phyloP scores from a whole-genome alignment of 2,113 vertebrate genomes.

The Clarias magur region DNA sequence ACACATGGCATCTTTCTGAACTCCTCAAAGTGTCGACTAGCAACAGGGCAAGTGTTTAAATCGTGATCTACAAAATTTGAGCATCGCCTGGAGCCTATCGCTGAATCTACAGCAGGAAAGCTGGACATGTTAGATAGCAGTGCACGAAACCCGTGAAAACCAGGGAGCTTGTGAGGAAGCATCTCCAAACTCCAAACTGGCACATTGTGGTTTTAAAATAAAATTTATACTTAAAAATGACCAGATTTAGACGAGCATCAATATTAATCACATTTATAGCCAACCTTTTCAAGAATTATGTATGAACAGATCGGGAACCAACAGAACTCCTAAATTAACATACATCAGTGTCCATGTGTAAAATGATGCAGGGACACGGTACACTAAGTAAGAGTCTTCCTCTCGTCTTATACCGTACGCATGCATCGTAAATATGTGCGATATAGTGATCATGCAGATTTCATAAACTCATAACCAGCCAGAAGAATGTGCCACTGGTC shows the following conservation, averaged over 20 bases:
- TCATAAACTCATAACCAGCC: neutral
- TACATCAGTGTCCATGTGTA: too few species aligned
- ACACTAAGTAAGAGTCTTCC: too few species aligned
- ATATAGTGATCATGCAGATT: neutral
- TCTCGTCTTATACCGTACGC: too few species aligned
- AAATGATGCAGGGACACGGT: too few species aligned
- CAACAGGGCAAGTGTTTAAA: neutral
- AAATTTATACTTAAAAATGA: neutral
- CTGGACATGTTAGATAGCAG: neutral
- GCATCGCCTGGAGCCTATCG: neutral
- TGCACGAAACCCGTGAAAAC: neutral
- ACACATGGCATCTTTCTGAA: neutral
- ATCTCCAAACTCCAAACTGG: neutral
- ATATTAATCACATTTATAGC: too few species aligned
- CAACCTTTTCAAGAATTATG: too few species aligned
- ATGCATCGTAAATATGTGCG: neutral
- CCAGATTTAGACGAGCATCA: too few species aligned
- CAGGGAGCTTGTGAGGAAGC: neutral
- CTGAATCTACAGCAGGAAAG: neutral
- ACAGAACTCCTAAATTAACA: too few species aligned
- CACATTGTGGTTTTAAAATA: neutral
- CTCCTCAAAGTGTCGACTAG: neutral
- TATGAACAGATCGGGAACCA: too few species aligned
- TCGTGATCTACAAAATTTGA: neutral
- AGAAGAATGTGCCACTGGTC: neutral